These are phyloP conservation scores for Salvelinus fontinalis DNA, from an alignment of 2,113 vertebrate genomes.

Conservation along the genomic window DNA sequence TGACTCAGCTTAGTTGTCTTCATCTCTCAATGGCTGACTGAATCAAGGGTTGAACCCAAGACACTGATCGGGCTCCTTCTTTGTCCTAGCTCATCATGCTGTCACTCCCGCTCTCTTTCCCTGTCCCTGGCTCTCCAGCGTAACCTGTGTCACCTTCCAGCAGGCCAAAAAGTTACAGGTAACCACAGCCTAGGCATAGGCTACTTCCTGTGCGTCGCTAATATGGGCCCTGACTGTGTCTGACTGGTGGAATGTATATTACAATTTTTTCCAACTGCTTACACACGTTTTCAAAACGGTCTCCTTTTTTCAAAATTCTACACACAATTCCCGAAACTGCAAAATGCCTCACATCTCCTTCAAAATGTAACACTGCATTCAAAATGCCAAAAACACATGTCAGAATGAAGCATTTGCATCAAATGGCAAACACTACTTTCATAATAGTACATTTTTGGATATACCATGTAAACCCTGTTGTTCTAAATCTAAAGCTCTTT, in stretches of 20 bases:
- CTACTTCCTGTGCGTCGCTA: not conserved
- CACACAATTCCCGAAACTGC: too few species aligned
- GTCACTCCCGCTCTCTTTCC: not conserved
- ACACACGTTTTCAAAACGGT: too few species aligned
- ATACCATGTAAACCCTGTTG: too few species aligned
- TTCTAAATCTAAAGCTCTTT: too few species aligned
- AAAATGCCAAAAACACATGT: too few species aligned
- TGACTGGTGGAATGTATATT: not conserved
- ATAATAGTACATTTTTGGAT: too few species aligned
- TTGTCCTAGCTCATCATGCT: not conserved
- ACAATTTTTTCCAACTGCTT: too few species aligned
- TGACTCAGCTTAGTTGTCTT: not conserved
- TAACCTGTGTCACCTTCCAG: not conserved
- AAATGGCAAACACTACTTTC: too few species aligned
- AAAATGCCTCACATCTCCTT: too few species aligned
- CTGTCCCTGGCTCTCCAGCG: not conserved
- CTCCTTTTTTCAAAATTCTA: too few species aligned
- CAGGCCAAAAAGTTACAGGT: not conserved
- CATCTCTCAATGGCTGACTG: not conserved
- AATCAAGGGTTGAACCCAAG: not conserved
- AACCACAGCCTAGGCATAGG: not conserved
- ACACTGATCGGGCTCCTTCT: not conserved
- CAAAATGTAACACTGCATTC: too few species aligned
- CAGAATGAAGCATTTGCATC: too few species aligned
- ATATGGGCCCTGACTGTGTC: not conserved